A percentile compares a stretch with the other conserved stretches of the same genome.
These are phyloP conservation scores for Natrix natrix DNA, from an alignment of 2,797 vertebrate genomes.

Conservation along the genomic window DNA sequence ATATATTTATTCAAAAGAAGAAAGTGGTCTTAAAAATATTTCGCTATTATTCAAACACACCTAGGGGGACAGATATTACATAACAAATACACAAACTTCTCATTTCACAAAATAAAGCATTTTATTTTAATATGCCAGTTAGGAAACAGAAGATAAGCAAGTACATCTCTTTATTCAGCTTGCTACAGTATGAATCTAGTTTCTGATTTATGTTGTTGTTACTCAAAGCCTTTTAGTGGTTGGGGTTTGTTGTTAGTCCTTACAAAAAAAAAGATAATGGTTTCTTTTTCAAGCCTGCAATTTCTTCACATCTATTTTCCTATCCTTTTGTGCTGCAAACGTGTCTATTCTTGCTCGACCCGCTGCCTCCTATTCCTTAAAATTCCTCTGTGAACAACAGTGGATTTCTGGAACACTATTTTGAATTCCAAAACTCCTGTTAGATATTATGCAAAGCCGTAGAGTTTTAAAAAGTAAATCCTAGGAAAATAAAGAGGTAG, in stretches of 20 bases:
- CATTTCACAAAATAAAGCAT: neutral
- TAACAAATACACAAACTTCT: neutral
- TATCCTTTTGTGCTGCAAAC: constrained; percentile 32
- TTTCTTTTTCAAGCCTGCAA: constrained; percentile 24
- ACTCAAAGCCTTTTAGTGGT: constrained; percentile 36
- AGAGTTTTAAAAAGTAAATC: neutral
- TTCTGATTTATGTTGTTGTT: neutral
- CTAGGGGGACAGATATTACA: neutral
- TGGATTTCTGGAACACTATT: neutral
- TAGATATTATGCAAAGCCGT: neutral
- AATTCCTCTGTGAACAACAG: constrained; percentile 22
- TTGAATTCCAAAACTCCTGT: neutral
- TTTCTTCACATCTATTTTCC: neutral
- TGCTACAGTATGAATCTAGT: neutral
- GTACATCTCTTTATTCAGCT: neutral
- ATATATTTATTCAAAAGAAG: neutral
- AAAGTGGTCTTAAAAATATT: rapidly evolving
- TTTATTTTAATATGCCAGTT: neutral
- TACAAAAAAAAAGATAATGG: neutral
- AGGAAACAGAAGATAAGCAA: neutral
- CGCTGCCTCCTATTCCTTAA: constrained; percentile 31
- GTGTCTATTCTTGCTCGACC: neutral
- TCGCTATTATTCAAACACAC: neutral
- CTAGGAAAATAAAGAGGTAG: neutral
- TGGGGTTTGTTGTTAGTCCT: neutral